A percentile compares a stretch with the other conserved stretches of the same genome.
These are phyloP conservation scores for Erithacus rubecula DNA, from an alignment of 2,797 vertebrate species.

Conservation along the genomic window DNA sequence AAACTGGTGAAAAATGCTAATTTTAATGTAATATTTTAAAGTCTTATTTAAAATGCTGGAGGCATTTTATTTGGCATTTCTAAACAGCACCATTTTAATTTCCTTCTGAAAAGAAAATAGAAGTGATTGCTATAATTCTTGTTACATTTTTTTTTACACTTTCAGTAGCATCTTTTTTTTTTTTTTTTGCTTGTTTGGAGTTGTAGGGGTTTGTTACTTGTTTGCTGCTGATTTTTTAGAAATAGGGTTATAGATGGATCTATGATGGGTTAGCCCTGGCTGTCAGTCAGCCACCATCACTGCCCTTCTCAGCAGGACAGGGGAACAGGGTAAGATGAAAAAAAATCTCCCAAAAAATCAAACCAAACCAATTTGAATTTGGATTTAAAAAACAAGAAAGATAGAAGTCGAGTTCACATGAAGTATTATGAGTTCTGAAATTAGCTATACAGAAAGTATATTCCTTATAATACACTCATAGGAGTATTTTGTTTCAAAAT, in stretches of 20 bases:
- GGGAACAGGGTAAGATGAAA: rapidly evolving
- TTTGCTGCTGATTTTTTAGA: background rate
- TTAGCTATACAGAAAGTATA: background rate
- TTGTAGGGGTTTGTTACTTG: too few species aligned
- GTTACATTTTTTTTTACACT: background rate
- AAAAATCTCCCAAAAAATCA: rapidly evolving
- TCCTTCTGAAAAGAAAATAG: background rate
- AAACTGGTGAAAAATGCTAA: background rate
- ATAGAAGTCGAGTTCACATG: background rate
- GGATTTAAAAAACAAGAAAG: too few species aligned
- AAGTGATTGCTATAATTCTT: background rate
- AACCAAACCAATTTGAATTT: background rate
- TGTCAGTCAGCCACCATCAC: background rate
- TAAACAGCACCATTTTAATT: background rate
- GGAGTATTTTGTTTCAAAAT: background rate
- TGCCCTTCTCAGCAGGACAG: background rate
- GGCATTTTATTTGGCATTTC: background rate
- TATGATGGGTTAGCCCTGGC: background rate
- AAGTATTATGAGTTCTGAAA: background rate
- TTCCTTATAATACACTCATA: background rate
- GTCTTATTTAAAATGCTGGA: background rate
- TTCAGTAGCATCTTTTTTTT: background rate
- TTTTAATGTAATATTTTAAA: background rate
- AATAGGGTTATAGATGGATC: background rate
- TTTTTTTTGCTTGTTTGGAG: background rate